Evolutionary conservation across 2,888 invertebrate genomes (phyloP), one percentile per base, ranked within the genome.

Genomic region (Caenorhabditis imperialis): DNA sequence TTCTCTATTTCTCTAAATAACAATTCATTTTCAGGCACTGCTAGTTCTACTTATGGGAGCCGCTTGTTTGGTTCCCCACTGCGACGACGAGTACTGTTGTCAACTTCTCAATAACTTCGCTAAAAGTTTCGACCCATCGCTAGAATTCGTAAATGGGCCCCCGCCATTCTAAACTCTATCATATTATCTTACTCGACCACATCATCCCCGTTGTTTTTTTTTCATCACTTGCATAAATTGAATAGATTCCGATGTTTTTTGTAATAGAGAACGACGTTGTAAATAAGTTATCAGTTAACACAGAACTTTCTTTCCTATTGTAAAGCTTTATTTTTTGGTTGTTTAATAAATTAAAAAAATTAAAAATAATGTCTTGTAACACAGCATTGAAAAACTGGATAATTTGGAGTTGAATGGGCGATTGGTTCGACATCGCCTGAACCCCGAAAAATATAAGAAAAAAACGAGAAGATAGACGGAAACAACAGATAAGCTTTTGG

Each of bases 11-110:
- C 22, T 18, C 16, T 12, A 57, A 40, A n/a, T n/a, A n/a, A n/a
- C 10, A 4, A 12, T 22, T 37, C 7, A 18, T 3, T 73, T 98
- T 89, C 96, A 98, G 91, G 94, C 95, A 75, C 91, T 98, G 86
- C 93, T 98, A 91, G 91, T 97, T 85, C 91, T 97, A 75, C 92
- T 98, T 85, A 92, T 98, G 87, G 96, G 96, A 69, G 93, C 95
- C 72, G 96, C 96, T 55, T 93, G 95, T 57, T 91, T 98, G 84
- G 93, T 97, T 58, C 95, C 95, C 5, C 93, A 93, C 89, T 92
- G 93, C 79, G 89, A 90, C 77, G 93, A 94, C 86, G 94, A 94
- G 88, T 93, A 93, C 89, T 92, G 92, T 77, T 94, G 95, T 89
- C 93, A 93, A 89, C 92, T 95, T 88, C 92, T 93, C 83, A 94